Evolutionary conservation across 2,113 vertebrate species (phyloP), one percentile per base, ranked within the genome.

Genomic region (Tylochromis polylepis): DNA sequence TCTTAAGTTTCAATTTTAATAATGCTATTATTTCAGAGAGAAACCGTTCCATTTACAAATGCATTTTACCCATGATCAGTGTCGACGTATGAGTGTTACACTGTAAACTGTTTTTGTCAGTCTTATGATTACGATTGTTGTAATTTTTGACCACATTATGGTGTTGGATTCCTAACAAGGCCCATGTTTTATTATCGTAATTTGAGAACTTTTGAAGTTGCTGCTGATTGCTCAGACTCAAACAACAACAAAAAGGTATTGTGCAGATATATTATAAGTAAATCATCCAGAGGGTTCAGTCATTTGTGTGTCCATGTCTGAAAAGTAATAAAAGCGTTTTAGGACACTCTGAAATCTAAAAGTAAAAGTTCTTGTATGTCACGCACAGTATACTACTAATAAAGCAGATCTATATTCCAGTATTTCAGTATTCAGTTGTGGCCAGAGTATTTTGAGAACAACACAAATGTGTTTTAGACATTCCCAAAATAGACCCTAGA

Each of bases 1-100:
- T 43, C 5, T 2, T 70, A 70, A 24, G 12, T 43, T 24, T 24
- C 0, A 0, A 6, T 70, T 24, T 1, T 43, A 43, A 70, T 38
- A 65, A 65, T 9, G 3, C n/a, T 24, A 10, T 43, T 27, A 49
- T 49, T 49, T 49, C 41, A 20, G 24, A 20, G 24, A 18, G 43
- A 75, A 75, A 49, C n/a, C 6, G 24, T 27, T 41, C 15, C 4
- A 75, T 75, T 49, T 49, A 18, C 22, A 29, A 49, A 46, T 29
- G 41, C 24, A 75, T 75, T 49, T 49, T 24, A 8, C 5, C 3
- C 15, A 75, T 49, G 10, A 75, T 29, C 0, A 75, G 9, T 49
- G 67, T 29, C 6, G 9, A 29, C 2, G 4, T 27, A 14, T 53
- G 27, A 77, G 53, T 2, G 43, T 27, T 51, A 18, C 20, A 5